Evolutionary conservation across 2,797 vertebrate species (phyloP).

Genomic region (Diceros bicornis): DNA sequence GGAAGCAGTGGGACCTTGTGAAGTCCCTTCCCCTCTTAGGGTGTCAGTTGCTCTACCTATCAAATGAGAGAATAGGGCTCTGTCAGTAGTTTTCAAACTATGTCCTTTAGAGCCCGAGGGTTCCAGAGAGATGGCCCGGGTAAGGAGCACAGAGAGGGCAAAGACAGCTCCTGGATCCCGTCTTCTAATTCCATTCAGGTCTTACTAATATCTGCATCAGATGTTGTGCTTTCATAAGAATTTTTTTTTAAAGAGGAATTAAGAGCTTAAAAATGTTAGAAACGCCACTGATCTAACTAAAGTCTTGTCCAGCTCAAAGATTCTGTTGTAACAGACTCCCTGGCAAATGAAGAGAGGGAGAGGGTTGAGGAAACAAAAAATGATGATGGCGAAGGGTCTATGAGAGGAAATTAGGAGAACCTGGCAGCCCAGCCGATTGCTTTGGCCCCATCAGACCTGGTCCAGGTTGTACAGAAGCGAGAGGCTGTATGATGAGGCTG

Average conservation of each 20-base stretch:
- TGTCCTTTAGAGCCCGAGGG: background rate
- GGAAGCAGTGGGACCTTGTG: background rate
- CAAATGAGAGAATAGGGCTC: background rate
- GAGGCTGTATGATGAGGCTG: background rate
- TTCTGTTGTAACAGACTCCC: background rate
- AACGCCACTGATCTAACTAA: background rate
- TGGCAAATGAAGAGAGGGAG: background rate
- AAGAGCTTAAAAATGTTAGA: background rate
- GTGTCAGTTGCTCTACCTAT: background rate
- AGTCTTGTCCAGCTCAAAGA: background rate
- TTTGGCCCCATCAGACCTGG: background rate
- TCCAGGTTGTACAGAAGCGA: background rate
- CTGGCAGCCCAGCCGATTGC: background rate
- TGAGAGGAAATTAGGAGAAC: background rate
- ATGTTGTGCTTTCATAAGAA: background rate
- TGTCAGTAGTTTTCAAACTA: background rate
- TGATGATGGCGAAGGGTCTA: fast-evolving
- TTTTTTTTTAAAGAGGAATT: background rate
- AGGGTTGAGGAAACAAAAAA: background rate
- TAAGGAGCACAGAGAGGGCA: background rate
- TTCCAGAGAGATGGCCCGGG: background rate
- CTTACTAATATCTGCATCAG: background rate
- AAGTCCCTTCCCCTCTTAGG: background rate
- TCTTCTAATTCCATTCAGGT: background rate
- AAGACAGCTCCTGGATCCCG: background rate